Conservation (phyloP, 2,888 invertebrate genomes). For the Diachrysia chrysitis region DNA sequence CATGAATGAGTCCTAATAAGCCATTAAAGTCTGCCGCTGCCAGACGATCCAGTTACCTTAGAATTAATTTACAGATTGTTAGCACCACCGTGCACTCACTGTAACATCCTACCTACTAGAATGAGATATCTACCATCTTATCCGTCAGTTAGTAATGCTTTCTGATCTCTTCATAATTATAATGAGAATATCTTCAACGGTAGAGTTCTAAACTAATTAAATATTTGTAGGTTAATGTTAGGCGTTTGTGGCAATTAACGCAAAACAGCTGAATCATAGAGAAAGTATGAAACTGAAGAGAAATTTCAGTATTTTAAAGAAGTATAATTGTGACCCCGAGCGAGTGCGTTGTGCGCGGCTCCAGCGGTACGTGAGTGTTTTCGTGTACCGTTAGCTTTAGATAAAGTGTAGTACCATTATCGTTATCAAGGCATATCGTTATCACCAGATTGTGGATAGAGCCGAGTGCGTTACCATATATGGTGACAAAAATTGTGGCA, state of each 20-base stretch:
- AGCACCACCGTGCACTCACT: constrained; percentile 32
- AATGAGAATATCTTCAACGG: constrained; percentile 66
- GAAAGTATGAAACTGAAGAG: constrained; percentile 74
- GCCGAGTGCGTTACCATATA: constrained; percentile 91
- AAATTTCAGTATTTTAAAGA: constrained; percentile 63
- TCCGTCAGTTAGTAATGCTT: constrained; percentile 67
- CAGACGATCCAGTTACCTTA: constrained; percentile 35
- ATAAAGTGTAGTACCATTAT: constrained; percentile 47
- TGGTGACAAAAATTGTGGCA: constrained; percentile 91
- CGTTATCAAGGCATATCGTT: constrained; percentile 77
- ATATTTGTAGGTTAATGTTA: constrained; percentile 76
- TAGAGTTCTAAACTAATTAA: constrained; percentile 72
- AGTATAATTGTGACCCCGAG: constrained; percentile 46
- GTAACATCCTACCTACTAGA: constrained; percentile 44
- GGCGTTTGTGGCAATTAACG: constrained; percentile 72
- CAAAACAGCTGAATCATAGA: constrained; percentile 76
- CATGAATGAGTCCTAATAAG: constrained; percentile 21
- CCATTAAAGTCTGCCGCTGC: constrained; percentile 15
- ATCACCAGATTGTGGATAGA: constrained; percentile 76
- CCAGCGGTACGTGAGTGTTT: constrained; percentile 59
- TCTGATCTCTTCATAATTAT: constrained; percentile 71
- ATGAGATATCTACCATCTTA: constrained; percentile 59
- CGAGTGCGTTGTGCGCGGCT: constrained; percentile 34
- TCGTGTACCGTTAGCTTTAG: constrained; percentile 53
- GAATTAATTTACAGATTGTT: constrained; percentile 26